Percentiles rank a stretch among this genome's conserved stretches.
These are phyloP conservation scores for Drosophila gaucha DNA, from an alignment of 2,888 invertebrate species.

Conservation along the genomic window DNA sequence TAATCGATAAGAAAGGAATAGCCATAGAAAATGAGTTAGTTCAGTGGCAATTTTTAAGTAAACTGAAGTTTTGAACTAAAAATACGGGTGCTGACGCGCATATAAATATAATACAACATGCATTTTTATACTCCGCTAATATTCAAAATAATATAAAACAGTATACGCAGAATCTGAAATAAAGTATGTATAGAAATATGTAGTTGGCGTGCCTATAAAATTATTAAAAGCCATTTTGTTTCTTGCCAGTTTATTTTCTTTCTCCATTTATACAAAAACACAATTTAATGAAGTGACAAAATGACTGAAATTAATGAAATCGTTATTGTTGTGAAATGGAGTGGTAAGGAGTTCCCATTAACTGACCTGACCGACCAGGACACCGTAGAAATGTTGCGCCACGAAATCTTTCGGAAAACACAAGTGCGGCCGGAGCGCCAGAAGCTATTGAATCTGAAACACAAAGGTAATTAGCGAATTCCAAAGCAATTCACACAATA, in stretches of 20 bases:
- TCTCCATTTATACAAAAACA: background rate
- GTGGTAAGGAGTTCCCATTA: slow-evolving; percentile 95
- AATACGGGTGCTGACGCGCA: slow-evolving; percentile 46
- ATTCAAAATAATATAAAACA: slow-evolving; percentile 1
- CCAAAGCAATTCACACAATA: background rate
- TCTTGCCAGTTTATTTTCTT: background rate
- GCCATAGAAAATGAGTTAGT: slow-evolving; percentile 10
- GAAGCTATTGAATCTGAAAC: slow-evolving; percentile 96
- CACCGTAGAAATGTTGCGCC: slow-evolving; percentile 92
- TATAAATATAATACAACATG: slow-evolving; percentile 35
- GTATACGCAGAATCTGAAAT: slow-evolving; percentile 14
- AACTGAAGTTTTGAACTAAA: slow-evolving; percentile 19
- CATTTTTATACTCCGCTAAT: background rate
- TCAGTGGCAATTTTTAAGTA: background rate
- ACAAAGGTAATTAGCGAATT: slow-evolving; percentile 89
- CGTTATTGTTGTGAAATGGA: slow-evolving; percentile 92
- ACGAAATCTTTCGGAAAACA: slow-evolving; percentile 93
- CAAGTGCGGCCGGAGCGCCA: slow-evolving; percentile 96
- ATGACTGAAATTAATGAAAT: slow-evolving; percentile 65
- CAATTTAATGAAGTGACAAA: slow-evolving; percentile 26
- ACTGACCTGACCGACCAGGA: slow-evolving; percentile 90
- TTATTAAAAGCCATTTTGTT: background rate
- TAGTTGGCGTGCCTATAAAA: background rate
- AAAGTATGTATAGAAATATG: slow-evolving; percentile 19
- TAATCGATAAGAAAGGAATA: slow-evolving; percentile 5